Conservation (phyloP, 1,140 invertebrate genomes). For the Trissolcus basalis region DNA sequence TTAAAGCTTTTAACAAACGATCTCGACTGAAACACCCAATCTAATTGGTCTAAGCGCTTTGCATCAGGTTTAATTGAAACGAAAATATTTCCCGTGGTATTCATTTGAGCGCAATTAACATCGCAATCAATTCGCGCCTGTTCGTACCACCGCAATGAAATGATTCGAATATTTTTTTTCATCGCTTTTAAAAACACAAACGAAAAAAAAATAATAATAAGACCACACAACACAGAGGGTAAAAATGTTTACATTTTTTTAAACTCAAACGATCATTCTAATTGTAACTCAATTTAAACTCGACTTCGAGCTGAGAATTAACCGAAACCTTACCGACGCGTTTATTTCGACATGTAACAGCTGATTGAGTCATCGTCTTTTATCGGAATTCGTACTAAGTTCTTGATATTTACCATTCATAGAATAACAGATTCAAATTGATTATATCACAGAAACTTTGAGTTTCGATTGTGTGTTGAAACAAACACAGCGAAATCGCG, state of each 20-base stretch:
- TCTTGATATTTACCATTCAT: constrained; percentile 17
- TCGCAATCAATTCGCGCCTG: constrained; percentile 3
- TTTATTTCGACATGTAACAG: constrained; percentile 10
- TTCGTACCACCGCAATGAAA: no score
- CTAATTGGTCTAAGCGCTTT: constrained; percentile 50
- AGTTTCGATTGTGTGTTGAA: constrained; percentile 4
- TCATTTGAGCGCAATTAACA: constrained; percentile 23
- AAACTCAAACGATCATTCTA: no score
- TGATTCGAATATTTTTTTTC: no score
- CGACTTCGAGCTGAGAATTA: background rate
- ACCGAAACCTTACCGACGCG: background rate
- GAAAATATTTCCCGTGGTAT: background rate
- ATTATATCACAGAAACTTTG: constrained; percentile 21
- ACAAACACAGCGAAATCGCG: background rate
- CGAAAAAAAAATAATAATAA: no score
- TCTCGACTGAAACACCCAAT: constrained; percentile 38
- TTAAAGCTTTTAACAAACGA: constrained; percentile 32
- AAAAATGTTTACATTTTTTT: no score
- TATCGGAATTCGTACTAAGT: constrained; percentile 9
- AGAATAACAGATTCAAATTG: constrained; percentile 33
- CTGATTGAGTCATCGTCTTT: constrained; percentile 14
- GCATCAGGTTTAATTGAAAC: background rate
- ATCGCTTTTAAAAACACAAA: no score
- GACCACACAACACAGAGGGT: no score
- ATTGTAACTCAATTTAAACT: background rate